These are phyloP conservation scores for Belgica antarctica DNA, from an alignment of 2,888 invertebrate genomes.

Conservation along the genomic window DNA sequence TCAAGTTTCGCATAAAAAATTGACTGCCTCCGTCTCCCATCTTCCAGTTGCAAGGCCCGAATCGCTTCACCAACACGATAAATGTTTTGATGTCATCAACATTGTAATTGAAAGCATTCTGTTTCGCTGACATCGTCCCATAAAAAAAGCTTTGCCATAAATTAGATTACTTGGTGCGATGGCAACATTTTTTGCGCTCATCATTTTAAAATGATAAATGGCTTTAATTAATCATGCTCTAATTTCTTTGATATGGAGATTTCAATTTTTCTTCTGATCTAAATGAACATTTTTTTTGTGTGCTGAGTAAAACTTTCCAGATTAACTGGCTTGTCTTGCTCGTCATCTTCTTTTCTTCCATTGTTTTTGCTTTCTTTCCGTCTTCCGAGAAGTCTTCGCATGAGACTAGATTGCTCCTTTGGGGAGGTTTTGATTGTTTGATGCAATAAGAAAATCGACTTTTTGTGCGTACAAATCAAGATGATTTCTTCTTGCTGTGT, in stretches of 20 bases:
- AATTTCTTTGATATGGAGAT: constrained; percentile 30
- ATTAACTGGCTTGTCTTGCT: constrained; percentile 7
- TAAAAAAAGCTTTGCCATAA: constrained; percentile 6
- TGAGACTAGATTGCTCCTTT: neutral
- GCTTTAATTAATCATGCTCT: constrained; percentile 37
- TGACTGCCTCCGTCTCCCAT: neutral
- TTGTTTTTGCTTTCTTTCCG: neutral
- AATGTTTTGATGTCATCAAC: constrained; percentile 23
- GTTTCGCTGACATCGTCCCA: constrained; percentile 2
- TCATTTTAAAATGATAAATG: constrained; percentile 34
- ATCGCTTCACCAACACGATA: neutral
- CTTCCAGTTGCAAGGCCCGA: neutral
- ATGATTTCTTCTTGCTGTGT: constrained; percentile 13
- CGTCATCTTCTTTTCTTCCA: neutral
- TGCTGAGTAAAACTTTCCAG: neutral
- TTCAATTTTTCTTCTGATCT: constrained; percentile 21
- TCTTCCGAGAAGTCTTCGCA: neutral
- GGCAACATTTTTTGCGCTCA: neutral
- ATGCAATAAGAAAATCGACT: neutral
- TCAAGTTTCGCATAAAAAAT: neutral
- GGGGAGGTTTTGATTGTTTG: constrained; percentile 3
- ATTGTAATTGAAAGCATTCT: constrained; percentile 9
- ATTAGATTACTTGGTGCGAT: constrained; percentile 5
- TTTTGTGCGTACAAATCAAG: constrained; percentile 5
- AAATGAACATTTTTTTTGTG: neutral